phyloP scores from a whole-genome alignment of 2,888 invertebrate genomes.

The Steinernema scapterisci region DNA sequence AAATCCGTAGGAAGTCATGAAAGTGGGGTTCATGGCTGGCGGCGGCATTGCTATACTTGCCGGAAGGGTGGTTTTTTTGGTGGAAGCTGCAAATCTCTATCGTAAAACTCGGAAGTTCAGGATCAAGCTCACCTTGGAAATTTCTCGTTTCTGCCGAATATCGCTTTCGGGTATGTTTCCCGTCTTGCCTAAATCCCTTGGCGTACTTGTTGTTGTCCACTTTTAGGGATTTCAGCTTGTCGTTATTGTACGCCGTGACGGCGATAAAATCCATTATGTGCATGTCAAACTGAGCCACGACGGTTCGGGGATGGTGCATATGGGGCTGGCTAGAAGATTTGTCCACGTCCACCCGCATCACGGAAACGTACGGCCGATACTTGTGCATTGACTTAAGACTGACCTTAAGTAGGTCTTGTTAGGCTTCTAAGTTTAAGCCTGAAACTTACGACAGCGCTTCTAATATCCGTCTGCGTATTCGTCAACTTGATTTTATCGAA shows the following conservation, averaged over 20 bases:
- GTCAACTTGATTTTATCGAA: constrained; percentile 13
- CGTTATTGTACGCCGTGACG: constrained; percentile 19
- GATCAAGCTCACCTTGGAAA: too few relatives aligned
- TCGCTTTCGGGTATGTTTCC: background rate
- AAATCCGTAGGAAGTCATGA: too few relatives aligned
- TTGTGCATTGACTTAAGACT: constrained; percentile 6
- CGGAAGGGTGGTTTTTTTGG: too few relatives aligned
- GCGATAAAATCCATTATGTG: background rate
- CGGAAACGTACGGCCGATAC: background rate
- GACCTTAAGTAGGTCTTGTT: too few relatives aligned
- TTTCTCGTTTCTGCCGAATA: background rate
- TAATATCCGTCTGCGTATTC: background rate
- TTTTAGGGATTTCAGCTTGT: background rate
- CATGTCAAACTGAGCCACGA: background rate
- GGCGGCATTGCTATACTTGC: too few relatives aligned
- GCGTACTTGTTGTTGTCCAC: constrained; percentile 27
- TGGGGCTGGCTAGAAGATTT: background rate
- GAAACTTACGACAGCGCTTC: background rate
- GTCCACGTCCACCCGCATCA: background rate
- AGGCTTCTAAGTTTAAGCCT: too few relatives aligned
- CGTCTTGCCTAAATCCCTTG: background rate
- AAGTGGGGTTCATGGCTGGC: too few relatives aligned
- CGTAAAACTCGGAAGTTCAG: too few relatives aligned
- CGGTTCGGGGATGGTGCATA: background rate
- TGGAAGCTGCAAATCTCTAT: too few relatives aligned